These are phyloP conservation scores for Chloropsis cyanopogon DNA, from an alignment of 2,113 vertebrate species.

Conservation along the genomic window DNA sequence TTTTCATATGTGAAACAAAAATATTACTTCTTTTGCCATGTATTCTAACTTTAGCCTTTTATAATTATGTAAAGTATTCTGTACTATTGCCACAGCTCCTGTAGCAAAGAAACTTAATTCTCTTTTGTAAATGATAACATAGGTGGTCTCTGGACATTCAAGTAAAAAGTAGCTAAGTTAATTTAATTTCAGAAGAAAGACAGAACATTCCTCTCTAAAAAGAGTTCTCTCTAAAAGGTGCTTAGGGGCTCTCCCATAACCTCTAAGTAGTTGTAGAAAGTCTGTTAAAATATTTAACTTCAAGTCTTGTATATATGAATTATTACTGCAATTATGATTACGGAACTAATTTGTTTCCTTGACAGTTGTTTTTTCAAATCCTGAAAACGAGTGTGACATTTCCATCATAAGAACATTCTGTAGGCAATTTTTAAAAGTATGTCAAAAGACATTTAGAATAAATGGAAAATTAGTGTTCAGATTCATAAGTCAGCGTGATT, in stretches of 20 bases:
- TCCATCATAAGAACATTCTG: background rate
- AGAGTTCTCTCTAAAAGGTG: background rate
- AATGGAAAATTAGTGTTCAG: background rate
- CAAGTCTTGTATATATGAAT: background rate
- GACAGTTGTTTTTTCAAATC: slow-evolving; percentile 27
- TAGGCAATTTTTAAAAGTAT: background rate
- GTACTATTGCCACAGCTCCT: background rate
- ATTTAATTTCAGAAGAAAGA: background rate
- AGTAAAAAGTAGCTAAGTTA: background rate
- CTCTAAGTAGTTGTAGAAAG: background rate
- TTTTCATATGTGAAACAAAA: background rate
- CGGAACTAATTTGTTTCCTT: slow-evolving; percentile 34
- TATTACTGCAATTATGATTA: background rate
- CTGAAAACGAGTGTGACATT: slow-evolving; percentile 8
- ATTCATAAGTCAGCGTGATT: background rate
- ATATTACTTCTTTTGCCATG: background rate
- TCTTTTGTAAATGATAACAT: background rate
- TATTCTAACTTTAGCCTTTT: background rate
- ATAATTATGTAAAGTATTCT: background rate
- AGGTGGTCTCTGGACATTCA: background rate
- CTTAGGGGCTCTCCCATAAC: background rate
- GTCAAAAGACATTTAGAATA: background rate
- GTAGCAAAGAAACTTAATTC: background rate
- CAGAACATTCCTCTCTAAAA: background rate
- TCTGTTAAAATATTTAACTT: background rate